Base-by-base conservation (phyloP, 2,888 invertebrate genomes). In the Drosophila kuntzei region DNA sequence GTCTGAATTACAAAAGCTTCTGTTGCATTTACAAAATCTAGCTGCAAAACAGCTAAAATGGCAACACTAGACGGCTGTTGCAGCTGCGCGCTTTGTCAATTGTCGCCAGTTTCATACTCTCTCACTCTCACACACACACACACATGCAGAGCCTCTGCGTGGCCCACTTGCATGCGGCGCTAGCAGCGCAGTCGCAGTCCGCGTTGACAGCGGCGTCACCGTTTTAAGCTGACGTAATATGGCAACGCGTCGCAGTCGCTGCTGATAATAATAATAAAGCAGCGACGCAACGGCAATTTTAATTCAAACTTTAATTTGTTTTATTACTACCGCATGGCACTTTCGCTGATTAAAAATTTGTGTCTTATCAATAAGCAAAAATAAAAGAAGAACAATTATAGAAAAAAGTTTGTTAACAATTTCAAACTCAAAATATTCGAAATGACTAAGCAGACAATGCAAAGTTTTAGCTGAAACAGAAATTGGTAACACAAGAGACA, bases 151-250 rank as follows among this genome's bases (percentile, higher is more conserved):
- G 12, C 22, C 41, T 37, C 36, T 41, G 76, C 62, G 59, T 79
- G 80, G 60, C 80, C 76, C 76, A 79, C 70, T 79, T 75, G 64
- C 37, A 53, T 55, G 79, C 55, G 27, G 50, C 60, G 67, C 27
- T 27, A 8, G 53, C 39, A 53, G 51, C 74, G 73, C 67, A 77
- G 73, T 59, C 51, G 27, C 60, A 47, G 71, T 57, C 64, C 14
- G 14, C 46, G 63, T 36, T 11, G 32, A n/a, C 50, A 6, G 20
- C 47, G 18, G 8, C 39, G 57, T 75, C 57, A 7, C 20, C 43
- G 34, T 16, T 50, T 44, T 41, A 49, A 50, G 74, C 74, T 74
- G 74, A 74, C 74, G 74, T 74, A 74, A 74, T 73, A 39, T n/a
- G 25, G 25, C 22, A 18, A 9, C 3, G 59, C 43, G 44, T 47